Percentiles rank a stretch among this genome's conserved stretches.
These are phyloP conservation scores for Himalopsyche phryganea DNA, from an alignment of 1,140 invertebrate species.

Conservation along the genomic window DNA sequence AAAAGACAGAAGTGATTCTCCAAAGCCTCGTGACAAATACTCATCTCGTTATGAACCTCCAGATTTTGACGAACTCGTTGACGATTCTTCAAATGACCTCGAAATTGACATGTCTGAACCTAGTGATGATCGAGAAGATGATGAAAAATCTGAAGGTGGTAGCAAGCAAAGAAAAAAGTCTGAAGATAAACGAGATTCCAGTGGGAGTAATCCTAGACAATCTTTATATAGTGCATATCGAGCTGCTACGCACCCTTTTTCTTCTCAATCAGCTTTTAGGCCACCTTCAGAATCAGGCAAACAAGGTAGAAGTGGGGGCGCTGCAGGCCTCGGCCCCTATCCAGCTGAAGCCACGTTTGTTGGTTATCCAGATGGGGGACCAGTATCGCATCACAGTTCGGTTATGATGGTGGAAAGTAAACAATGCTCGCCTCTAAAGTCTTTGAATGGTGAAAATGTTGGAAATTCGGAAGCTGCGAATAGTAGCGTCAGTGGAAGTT, in stretches of 20 bases:
- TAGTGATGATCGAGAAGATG: conserved; percentile 51
- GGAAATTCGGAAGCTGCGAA: conserved; percentile 29
- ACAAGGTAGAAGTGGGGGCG: conserved; percentile 42
- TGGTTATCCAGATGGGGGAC: conserved; percentile 44
- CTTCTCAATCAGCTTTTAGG: conserved; percentile 70
- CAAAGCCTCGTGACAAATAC: conserved; percentile 44
- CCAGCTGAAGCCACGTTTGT: conserved; percentile 63
- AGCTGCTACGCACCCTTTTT: conserved; percentile 59
- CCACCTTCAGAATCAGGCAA: conserved; percentile 60
- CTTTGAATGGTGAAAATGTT: conserved; percentile 38
- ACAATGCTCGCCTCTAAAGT: conserved; percentile 15
- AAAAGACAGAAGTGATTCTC: conserved; percentile 39
- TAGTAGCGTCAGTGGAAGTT: conserved; percentile 40
- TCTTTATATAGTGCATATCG: conserved; percentile 51
- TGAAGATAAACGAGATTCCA: conserved; percentile 48
- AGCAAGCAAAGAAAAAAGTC: conserved; percentile 43
- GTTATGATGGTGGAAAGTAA: conserved; percentile 38
- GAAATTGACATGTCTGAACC: conserved; percentile 76
- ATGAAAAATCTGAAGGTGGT: conserved; percentile 46
- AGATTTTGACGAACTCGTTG: conserved; percentile 74
- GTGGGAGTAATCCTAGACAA: conserved; percentile 46
- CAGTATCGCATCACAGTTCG: conserved; percentile 38
- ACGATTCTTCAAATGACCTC: conserved; percentile 74
- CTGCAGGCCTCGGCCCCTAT: conserved; percentile 54
- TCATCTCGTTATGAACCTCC: conserved; percentile 63